Base-by-base conservation (phyloP, 1,140 invertebrate species). In the Drosophila nigromelanica region DNA sequence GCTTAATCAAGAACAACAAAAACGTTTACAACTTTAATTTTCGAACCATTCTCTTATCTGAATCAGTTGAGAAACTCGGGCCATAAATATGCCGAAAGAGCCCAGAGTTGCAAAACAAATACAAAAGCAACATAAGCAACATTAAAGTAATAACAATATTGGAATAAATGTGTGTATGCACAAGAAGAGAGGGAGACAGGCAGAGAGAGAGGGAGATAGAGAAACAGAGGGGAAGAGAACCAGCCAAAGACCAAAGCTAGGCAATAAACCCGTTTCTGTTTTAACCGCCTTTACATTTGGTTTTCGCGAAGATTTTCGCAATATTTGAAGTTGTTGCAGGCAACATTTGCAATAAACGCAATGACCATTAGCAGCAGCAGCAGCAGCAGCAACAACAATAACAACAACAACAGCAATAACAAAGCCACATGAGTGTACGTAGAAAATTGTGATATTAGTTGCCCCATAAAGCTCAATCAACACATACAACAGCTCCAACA, bases 261-360 rank as follows among this genome's bases (percentile, higher is more conserved):
- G 50, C 59, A 63, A 74, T 62, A 78, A 86, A 86, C 81, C 60
- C 62, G 81, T 86, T 86, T 80, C 66, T 54, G 45, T 67, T 72
- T 78, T 62, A 68, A 69, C 47, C 67, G 66, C 63, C 68, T 87
- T 87, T 61, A 45, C 27, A 59, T 80, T 90, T 78, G 76, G 73
- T 80, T 90, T 90, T 78, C 62, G 69, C 71, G 70, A 66, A 90
- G 69, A 76, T 86, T 90, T 89, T 81, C 78, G 78, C 86, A 90
- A 90, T 80, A 72, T 87, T 78, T 87, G 78, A 74, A 76, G 73
- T 73, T 72, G 72, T 68, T 79, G 70, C 79, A 74, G 72, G 71
- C 75, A 55, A 83, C 24, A 86, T 77, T 76, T 73, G 82, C 74
- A 87, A 87, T 72, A 81, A 80, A 78, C 80, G 80, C 76, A 80